Percentiles rank a stretch among this genome's conserved stretches.
Evolutionary conservation across 2,888 invertebrate species (phyloP).

Genomic region (Periphyllus acericola): DNA sequence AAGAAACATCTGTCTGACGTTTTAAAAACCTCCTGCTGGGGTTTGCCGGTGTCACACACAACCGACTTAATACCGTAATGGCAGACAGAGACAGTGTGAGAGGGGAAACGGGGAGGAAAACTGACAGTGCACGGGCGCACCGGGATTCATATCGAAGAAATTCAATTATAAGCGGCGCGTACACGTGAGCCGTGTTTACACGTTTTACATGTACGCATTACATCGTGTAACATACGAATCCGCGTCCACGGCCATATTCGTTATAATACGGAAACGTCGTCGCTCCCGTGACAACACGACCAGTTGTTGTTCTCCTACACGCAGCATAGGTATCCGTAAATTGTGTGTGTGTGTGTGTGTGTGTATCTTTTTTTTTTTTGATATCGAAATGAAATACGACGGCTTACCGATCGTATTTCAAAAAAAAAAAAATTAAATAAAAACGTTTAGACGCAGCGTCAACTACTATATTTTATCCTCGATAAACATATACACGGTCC

Average conservation of each 20-base stretch:
- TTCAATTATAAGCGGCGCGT: constrained; percentile 43
- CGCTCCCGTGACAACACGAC: constrained; percentile 18
- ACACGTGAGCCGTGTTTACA: constrained; percentile 17
- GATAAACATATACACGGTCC: no score
- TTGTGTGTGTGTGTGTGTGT: not conserved
- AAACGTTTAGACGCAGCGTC: not conserved
- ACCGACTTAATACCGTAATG: constrained; percentile 6
- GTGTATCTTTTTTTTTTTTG: not conserved
- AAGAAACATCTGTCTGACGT: constrained; percentile 55
- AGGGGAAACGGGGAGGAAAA: not conserved
- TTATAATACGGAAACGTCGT: not conserved
- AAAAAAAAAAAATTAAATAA: not conserved
- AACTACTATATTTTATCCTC: no score
- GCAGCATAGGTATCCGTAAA: not conserved
- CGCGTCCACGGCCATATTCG: constrained; percentile 6
- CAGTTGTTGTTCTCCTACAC: not conserved
- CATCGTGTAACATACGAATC: not conserved
- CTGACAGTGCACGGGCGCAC: not conserved
- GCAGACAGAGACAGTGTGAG: no score
- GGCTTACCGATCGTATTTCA: not conserved
- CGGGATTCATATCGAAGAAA: constrained; percentile 30
- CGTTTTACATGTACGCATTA: constrained; percentile 3
- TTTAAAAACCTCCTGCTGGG: constrained; percentile 52
- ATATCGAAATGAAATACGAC: not conserved
- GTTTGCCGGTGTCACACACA: constrained; percentile 37